Evolutionary conservation across 2,797 vertebrate species (phyloP).

Genomic region (Holocentrus rufus): DNA sequence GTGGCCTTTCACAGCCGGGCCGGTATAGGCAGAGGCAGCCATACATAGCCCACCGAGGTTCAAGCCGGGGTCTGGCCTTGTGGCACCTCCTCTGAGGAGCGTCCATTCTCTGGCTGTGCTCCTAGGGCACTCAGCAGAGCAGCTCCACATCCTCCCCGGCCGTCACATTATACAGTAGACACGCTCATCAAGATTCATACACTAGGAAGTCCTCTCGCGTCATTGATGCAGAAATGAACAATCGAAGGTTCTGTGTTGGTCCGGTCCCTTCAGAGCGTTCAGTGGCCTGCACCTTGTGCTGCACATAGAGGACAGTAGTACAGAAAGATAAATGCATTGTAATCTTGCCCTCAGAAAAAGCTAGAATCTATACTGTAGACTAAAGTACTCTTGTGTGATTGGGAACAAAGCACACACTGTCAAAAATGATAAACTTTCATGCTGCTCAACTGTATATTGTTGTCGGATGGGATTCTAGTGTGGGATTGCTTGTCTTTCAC

Average conservation of each 20-base stretch:
- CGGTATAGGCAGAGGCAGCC: constrained; percentile 73
- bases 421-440: neutral
- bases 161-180: constrained; percentile 72
- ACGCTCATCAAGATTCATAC: constrained; percentile 69
- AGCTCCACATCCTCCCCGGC: constrained; percentile 66
- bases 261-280: constrained; percentile 29
- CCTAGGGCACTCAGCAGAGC: constrained; percentile 61
- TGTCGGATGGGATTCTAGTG: neutral
- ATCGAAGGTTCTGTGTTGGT: constrained; percentile 48
- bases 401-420: neutral
- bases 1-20: constrained; percentile 79
- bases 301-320: neutral
- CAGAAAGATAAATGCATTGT: constrained; percentile 13
- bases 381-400: neutral
- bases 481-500: neutral
- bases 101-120: constrained; percentile 70
- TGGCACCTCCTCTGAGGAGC: constrained; percentile 68
- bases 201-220: constrained; percentile 53
- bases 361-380: neutral
- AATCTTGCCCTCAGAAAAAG: constrained; percentile 2
- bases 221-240: constrained; percentile 54
- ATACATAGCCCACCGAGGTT: constrained; percentile 72
- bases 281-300: constrained; percentile 14
- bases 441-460: neutral
- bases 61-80: constrained; percentile 68